Base-by-base conservation (phyloP, 2,888 invertebrate genomes). In the Latheticus oryzae region DNA sequence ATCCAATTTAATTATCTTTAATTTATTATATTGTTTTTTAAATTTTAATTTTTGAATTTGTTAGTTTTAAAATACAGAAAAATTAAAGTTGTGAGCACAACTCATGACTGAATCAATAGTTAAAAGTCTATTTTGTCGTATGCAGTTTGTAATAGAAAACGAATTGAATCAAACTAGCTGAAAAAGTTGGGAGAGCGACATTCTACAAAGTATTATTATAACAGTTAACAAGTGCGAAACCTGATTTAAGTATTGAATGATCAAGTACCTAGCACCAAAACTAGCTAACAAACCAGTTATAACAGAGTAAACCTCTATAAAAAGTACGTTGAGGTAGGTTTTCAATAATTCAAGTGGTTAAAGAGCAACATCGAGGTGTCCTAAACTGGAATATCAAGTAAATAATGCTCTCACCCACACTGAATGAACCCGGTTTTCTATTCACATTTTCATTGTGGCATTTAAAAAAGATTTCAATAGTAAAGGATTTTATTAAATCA, bases 291-390 rank as follows among this genome's bases (percentile, higher is more conserved):
- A 72, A 73, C 72, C 72, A 67, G 72, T 72, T 73, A 70, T 71
- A 68, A 72, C 69, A 71, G 70, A 69, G 64, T 65, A 67, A 58
- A 70, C 67, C 71, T 71, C 68, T 67, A 71, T 67, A 72, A 70
- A 72, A 72, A 72, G 66, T 60, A 59, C 63, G 70, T 73, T 73
- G 70, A 72, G 73, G 73, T 73, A 73, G 73, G 73, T 71, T 72
- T 68, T 66, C 69, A 72, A 71, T 71, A 71, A 68, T 66, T 66
- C 67, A 67, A 66, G 69, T 70, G 65, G 66, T 69, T 67, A 66
- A 62, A 60, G 59, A 64, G 58, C 61, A 52, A 58, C 63, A 56
- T 60, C 60, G 68, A 71, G 72, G 70, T 72, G 70, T 70, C 69
- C 69, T 67, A 68, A 71, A 73, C 72, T 72, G 70, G 72, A 73